Base-by-base conservation (phyloP, 1,140 invertebrate species). In the Phthorimaea operculella region DNA sequence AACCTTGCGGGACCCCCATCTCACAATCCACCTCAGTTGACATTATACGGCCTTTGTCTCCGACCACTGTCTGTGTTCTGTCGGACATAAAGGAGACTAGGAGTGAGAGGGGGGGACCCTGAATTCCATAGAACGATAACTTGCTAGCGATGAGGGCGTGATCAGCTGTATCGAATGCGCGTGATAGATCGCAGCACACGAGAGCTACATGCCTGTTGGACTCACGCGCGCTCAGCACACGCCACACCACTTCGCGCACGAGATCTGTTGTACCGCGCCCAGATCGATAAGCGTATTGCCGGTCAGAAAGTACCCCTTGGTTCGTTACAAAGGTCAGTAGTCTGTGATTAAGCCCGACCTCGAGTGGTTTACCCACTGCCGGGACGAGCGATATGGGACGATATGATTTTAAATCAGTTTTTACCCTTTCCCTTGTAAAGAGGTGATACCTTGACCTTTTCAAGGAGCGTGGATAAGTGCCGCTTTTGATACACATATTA, bases 241-340 rank as follows among this genome's bases (percentile, higher is more conserved):
- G 14, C 34, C 52, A 44, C 7, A 53, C 18, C 3, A 53, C 36
- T 17, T 53, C 52, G 9, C 52, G 52, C 15, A 53, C 52, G 14
- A 53, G 36, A 18, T 42, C 52, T 1, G 17, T 45, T 5, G 52
- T 42, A 18, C 11, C n/a, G 36, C 39, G 15, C 6, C 52, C 52
- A 15, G n/a, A 14, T 15, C 36, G 34, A 18, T 53, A 53, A 6
- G 52, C 52, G 17, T 53, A 53, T 18, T 53, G 52, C 39, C 52
- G n/a, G 14, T 53, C 52, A 4, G 50, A 51, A 11, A 45, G 16
- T 9, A 16, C 15, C 11, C 15, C 16, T 11, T 15, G 12, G 8
- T 15, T 9, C 8, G 8, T 47, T 9, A 11, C 8, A 47, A 47
- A 47, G 44, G 44, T 14, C 12, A 47, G 8, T 9, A 47, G 8